phyloP scores from a whole-genome alignment of 1,140 invertebrate genomes.

The Aphaenogaster rudis region DNA sequence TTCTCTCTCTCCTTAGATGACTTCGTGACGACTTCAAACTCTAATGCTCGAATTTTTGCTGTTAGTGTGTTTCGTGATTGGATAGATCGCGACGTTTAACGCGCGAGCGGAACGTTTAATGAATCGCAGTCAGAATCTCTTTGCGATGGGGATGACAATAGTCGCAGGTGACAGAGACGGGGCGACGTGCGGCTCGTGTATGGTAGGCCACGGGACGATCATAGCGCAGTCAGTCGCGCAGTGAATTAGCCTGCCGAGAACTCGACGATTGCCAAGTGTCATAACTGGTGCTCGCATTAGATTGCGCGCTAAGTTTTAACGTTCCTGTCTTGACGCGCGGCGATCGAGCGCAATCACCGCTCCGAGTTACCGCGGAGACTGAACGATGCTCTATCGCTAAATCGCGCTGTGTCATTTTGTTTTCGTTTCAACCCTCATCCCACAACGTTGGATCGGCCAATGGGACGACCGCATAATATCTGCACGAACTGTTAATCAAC shows the following conservation, averaged over 20 bases:
- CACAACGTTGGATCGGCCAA: constrained; percentile 37
- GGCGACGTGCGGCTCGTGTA: constrained; percentile 64
- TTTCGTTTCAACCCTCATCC: constrained; percentile 57
- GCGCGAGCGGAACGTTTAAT: background rate
- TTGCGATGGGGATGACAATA: constrained; percentile 60
- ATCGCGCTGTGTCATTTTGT: constrained; percentile 69
- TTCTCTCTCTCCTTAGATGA: constrained; percentile 1
- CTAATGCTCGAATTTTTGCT: background rate
- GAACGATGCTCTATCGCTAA: constrained; percentile 52
- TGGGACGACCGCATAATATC: constrained; percentile 28
- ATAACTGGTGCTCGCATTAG: constrained; percentile 49
- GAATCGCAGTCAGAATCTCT: background rate
- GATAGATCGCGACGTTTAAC: background rate
- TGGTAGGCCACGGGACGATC: constrained; percentile 63
- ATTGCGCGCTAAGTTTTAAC: background rate
- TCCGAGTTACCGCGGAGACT: background rate
- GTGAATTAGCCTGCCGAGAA: constrained; percentile 46
- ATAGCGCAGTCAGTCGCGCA: constrained; percentile 50
- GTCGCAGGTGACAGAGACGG: constrained; percentile 52
- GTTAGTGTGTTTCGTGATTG: background rate
- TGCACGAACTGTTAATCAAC: constrained; percentile 9
- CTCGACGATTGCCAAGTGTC: constrained; percentile 82
- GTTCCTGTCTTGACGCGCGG: constrained; percentile 12
- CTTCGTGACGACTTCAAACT: background rate
- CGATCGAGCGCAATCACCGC: background rate